Evolutionary conservation across 37 sponge, comb jelly and placozoan genomes (phyloP).

Genomic region (Crambe crambe): DNA sequence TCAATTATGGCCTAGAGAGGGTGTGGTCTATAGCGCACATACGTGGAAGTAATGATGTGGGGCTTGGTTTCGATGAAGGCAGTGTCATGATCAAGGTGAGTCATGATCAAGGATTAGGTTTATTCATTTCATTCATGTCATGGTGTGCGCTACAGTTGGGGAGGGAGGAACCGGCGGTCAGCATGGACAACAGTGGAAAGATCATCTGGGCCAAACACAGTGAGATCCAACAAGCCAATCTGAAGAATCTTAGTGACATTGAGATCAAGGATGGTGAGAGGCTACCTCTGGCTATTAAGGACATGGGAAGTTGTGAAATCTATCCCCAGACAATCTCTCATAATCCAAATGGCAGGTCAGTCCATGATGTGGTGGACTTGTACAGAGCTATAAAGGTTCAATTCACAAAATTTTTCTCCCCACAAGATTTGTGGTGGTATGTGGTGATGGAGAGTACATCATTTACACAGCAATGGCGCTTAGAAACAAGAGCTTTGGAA

Average conservation of each 20-base stretch:
- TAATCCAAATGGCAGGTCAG: slow-evolving; percentile 95
- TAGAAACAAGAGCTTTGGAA: slow-evolving; percentile 96
- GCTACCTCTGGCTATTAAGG: slow-evolving; percentile 90
- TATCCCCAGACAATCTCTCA: slow-evolving; percentile 94
- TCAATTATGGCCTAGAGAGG: slow-evolving; percentile 98
- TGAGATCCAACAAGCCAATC: slow-evolving; percentile 96
- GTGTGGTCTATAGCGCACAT: slow-evolving; percentile 87
- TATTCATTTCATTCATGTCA: not conserved
- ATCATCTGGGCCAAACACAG: slow-evolving; percentile 97
- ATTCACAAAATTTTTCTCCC: not conserved
- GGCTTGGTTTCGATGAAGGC: slow-evolving; percentile 97
- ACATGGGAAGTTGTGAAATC: slow-evolving; percentile 98
- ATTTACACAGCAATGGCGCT: slow-evolving; percentile 99
- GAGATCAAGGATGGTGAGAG: slow-evolving; percentile 93
- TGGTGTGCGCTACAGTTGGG: slow-evolving; percentile 66
- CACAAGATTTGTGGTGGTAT: slow-evolving; percentile 93
- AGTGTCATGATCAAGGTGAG: slow-evolving; percentile 88
- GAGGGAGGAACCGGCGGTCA: slow-evolving; percentile 97
- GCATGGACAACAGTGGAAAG: slow-evolving; percentile 98
- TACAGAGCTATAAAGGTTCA: too few species aligned
- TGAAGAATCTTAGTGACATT: slow-evolving; percentile 79
- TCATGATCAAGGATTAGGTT: not conserved
- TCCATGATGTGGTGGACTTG: too few species aligned
- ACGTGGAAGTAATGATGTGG: slow-evolving; percentile 85
- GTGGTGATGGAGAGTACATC: slow-evolving; percentile 99